phyloP scores from a whole-genome alignment of 1,140 invertebrate species.

The Camponotus vicinus region DNA sequence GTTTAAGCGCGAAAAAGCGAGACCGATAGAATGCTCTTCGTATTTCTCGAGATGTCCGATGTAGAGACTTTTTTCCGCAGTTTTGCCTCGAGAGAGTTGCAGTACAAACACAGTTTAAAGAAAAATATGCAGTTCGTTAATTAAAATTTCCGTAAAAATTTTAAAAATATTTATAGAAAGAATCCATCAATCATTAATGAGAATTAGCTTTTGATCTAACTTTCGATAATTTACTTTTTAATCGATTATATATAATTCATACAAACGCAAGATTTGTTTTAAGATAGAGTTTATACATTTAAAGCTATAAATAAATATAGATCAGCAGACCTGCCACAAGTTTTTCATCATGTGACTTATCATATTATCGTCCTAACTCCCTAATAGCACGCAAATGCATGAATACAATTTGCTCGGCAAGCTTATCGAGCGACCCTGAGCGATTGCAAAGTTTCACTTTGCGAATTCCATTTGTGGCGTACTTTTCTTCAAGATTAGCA shows the following conservation, averaged over 20 bases:
- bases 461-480: constrained; percentile 33
- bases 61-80: constrained; percentile 12
- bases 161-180: neutral
- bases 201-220: neutral
- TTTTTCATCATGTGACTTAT: constrained; percentile 35
- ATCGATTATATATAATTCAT: neutral
- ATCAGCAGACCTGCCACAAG: neutral
- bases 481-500: constrained; percentile 31
- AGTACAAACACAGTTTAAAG: neutral
- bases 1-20: constrained; percentile 39
- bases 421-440: constrained; percentile 40
- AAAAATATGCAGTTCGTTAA: constrained; percentile 20
- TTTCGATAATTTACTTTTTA: constrained; percentile 6
- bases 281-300: neutral
- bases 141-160: neutral
- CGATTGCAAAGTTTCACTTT: constrained; percentile 44
- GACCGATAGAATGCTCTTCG: constrained; percentile 23
- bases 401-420: constrained; percentile 44
- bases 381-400: constrained; percentile 39
- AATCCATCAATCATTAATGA: neutral
- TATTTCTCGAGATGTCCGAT: constrained; percentile 10
- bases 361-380: constrained; percentile 20
- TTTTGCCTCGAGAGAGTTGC: too few species aligned
- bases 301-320: constrained; percentile 31
- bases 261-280: neutral